Percentiles rank a stretch among this genome's conserved stretches.
These are phyloP conservation scores for Thryonomys swinderianus DNA, from an alignment of 2,113 vertebrate species.

Conservation along the genomic window DNA sequence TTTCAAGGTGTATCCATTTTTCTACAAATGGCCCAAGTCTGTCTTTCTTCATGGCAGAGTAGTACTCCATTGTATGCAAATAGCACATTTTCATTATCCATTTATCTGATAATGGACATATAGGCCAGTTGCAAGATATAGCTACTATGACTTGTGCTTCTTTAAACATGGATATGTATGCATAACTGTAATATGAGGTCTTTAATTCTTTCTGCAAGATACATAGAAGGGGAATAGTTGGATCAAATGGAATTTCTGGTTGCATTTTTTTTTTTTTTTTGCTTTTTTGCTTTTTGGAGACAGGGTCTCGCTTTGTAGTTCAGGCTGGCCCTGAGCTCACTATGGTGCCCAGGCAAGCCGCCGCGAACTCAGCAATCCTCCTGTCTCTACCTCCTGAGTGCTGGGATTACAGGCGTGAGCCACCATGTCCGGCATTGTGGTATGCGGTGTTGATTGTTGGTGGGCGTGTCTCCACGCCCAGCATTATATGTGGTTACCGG, in stretches of 20 bases:
- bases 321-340: no score
- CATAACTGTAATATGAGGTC: neutral
- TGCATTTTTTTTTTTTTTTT: no score
- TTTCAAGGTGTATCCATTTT: neutral
- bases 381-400: no score
- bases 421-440: no score
- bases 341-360: no score
- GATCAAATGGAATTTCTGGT: neutral
- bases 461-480: no score
- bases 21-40: neutral
- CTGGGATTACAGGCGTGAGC: no score
- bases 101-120: neutral
- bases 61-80: neutral
- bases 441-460: no score
- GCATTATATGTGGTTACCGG: no score
- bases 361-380: no score
- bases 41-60: neutral
- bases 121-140: neutral
- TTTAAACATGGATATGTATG: neutral
- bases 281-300: no score
- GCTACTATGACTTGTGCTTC: neutral
- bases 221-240: neutral
- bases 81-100: neutral
- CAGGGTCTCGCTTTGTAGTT: no score
- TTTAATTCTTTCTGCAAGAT: neutral